Conservation (phyloP, 64 coral and sea anemone genomes). For the Pachyseris speciosa region DNA sequence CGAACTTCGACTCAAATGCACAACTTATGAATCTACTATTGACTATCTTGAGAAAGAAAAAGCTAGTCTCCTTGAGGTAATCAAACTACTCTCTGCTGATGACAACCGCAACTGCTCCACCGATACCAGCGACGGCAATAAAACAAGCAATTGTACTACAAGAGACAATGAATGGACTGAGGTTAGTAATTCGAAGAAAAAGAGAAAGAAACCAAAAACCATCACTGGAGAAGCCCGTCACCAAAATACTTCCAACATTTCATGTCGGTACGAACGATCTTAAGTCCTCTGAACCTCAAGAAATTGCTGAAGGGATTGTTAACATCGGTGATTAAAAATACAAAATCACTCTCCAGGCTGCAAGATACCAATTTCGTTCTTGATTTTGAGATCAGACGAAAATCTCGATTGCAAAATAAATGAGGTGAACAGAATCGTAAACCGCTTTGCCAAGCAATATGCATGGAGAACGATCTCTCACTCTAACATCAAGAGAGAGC, state of each 20-base stretch:
- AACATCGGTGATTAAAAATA: constrained; percentile 13
- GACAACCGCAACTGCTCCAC: neutral
- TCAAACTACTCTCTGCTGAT: constrained; percentile 30
- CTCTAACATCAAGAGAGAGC: constrained; percentile 55
- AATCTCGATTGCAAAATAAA: constrained; percentile 44
- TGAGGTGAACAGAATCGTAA: constrained; percentile 62
- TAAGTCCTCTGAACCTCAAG: constrained; percentile 50
- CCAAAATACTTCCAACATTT: neutral
- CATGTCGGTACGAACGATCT: constrained; percentile 57
- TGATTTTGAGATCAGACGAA: constrained; percentile 27
- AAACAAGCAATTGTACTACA: neutral
- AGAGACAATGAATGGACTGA: constrained; percentile 34
- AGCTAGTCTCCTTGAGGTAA: constrained; percentile 57
- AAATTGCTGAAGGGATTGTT: constrained; percentile 49
- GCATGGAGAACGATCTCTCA: constrained; percentile 40
- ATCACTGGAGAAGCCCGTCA: neutral
- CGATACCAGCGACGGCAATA: neutral
- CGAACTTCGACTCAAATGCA: constrained; percentile 57
- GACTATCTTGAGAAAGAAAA: constrained; percentile 69
- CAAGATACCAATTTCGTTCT: constrained; percentile 30
- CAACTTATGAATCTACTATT: constrained; percentile 66
- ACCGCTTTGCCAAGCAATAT: constrained; percentile 3
- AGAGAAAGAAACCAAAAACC: no score
- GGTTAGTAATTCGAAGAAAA: neutral
- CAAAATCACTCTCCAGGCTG: constrained; percentile 5